Evolutionary conservation across 1,140 invertebrate genomes (phyloP).

Genomic region (Triops longicaudatus): DNA sequence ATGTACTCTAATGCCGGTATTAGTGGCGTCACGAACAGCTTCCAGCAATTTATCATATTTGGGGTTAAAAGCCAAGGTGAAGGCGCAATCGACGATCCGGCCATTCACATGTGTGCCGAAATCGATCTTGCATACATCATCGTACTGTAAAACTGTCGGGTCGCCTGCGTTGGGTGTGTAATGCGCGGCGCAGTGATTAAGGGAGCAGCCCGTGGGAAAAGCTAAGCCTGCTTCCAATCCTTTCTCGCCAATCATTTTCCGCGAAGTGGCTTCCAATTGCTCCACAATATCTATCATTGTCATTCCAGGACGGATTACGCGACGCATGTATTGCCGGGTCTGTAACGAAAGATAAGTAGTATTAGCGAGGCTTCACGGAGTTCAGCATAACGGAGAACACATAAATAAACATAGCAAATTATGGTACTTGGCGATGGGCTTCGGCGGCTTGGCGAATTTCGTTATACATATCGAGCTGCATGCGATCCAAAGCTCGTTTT

Average conservation of each 20-base stretch:
- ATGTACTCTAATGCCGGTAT: constrained; percentile 71
- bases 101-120: constrained; percentile 99
- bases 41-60: constrained; percentile 93
- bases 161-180: constrained; percentile 99
- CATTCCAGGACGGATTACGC: constrained; percentile 95
- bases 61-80: constrained; percentile 92
- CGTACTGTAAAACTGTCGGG: constrained; percentile 82
- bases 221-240: constrained; percentile 92
- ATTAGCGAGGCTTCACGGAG: background rate
- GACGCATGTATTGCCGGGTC: constrained; percentile 81
- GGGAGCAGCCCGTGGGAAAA: constrained; percentile 96
- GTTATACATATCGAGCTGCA: constrained; percentile 73
- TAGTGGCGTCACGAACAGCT: constrained; percentile 94
- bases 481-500: constrained; percentile 55
- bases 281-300: constrained; percentile 99
- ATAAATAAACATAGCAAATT: background rate
- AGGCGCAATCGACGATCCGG: constrained; percentile 97
- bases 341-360: constrained; percentile 40
- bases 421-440: constrained; percentile 79
- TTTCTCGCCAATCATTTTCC: constrained; percentile 88
- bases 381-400: background rate
- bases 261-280: constrained; percentile 83
- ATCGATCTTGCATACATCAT: constrained; percentile 99
- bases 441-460: constrained; percentile 93
- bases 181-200: constrained; percentile 98